These are phyloP conservation scores for Eristalinus sepulchralis DNA, from an alignment of 2,888 invertebrate genomes.

Conservation along the genomic window DNA sequence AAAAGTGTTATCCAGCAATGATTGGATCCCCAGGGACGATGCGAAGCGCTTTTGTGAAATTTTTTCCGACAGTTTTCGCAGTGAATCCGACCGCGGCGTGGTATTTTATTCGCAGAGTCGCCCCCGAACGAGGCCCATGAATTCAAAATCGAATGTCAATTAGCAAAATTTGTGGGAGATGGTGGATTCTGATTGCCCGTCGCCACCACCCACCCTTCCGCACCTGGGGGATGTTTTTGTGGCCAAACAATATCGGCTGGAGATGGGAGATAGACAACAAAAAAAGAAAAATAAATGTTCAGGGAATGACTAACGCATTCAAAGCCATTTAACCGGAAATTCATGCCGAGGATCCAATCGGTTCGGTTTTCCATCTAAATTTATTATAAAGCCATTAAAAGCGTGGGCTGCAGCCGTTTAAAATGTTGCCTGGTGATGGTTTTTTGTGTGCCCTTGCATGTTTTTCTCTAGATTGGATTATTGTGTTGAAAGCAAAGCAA, in stretches of 20 bases:
- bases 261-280: neutral
- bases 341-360: conserved; percentile 20
- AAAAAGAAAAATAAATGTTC: neutral
- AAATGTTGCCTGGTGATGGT: neutral
- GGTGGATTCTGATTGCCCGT: conserved; percentile 8
- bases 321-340: conserved; percentile 34
- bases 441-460: neutral
- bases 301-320: conserved; percentile 12
- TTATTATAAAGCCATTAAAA: conserved; percentile 58
- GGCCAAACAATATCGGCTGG: conserved; percentile 17
- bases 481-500: neutral
- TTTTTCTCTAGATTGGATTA: neutral
- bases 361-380: conserved; percentile 36
- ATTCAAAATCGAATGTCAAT: conserved; percentile 55
- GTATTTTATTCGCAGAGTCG: conserved; percentile 22
- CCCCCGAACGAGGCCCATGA: neutral
- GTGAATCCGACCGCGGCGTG: neutral
- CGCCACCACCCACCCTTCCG: neutral
- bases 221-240: conserved; percentile 38
- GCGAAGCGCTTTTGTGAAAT: neutral
- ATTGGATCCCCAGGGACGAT: conserved; percentile 48
- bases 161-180: conserved; percentile 58
- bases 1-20: conserved; percentile 35
- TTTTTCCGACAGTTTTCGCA: neutral
- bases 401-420: conserved; percentile 3